A percentile compares a stretch with the other conserved stretches of the same genome.
Evolutionary conservation across 1,140 invertebrate genomes (phyloP).

Genomic region (Aphis craccivora): DNA sequence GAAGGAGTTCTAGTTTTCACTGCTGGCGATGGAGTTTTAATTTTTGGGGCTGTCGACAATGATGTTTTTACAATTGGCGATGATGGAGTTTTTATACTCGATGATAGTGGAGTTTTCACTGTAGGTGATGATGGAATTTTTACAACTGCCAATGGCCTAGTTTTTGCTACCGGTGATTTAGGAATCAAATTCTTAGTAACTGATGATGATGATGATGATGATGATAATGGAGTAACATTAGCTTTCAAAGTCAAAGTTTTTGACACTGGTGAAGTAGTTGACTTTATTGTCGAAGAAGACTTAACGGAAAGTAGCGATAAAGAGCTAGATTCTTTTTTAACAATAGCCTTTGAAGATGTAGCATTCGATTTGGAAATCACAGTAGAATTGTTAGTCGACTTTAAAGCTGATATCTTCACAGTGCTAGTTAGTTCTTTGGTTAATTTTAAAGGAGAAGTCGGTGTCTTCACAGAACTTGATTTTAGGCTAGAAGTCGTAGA

Average conservation of each 20-base stretch:
- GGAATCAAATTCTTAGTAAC: background rate
- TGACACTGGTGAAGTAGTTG: background rate
- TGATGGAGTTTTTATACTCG: background rate
- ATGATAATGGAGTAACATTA: background rate
- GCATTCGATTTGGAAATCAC: background rate
- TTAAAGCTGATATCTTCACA: background rate
- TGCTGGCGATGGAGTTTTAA: background rate
- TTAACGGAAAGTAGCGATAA: background rate
- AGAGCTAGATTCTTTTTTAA: conserved; percentile 39
- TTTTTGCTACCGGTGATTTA: conserved; percentile 10
- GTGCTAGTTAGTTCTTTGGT: background rate
- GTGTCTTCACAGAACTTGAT: background rate
- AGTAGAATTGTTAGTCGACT: background rate
- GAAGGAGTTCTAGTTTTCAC: background rate
- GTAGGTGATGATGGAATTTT: background rate
- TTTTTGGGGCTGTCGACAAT: background rate
- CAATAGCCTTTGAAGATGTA: conserved; percentile 3
- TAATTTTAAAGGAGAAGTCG: conserved; percentile 20
- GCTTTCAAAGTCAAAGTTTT: background rate
- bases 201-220: background rate
- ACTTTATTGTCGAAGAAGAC: conserved; percentile 20
- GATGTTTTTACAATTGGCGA: background rate
- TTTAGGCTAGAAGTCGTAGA: conserved; percentile 27
- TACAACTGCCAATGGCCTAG: background rate
- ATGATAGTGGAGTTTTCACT: background rate